These are phyloP conservation scores for Anoplophora glabripennis DNA, from an alignment of 1,140 invertebrate species.

Conservation along the genomic window DNA sequence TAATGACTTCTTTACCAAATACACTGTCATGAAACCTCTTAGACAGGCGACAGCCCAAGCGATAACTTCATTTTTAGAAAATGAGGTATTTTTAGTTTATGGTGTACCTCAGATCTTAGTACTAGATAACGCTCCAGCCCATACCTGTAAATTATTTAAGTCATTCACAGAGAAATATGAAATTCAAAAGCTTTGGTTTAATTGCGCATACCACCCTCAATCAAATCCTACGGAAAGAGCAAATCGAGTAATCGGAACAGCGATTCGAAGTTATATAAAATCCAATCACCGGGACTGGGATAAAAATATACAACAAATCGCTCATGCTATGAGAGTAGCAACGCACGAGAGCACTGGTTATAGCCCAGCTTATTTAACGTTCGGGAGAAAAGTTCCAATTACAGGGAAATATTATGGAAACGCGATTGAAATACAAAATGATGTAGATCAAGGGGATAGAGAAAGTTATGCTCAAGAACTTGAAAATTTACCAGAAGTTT, in stretches of 20 bases:
- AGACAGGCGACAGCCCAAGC: too few relatives aligned
- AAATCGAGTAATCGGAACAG: constrained; percentile 23
- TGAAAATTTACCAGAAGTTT: background rate
- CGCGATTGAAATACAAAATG: background rate
- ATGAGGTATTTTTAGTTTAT: too few relatives aligned
- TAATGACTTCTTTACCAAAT: too few relatives aligned
- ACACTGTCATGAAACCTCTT: too few relatives aligned
- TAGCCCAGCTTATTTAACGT: constrained; percentile 15
- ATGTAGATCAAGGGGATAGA: too few relatives aligned
- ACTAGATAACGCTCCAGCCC: constrained; percentile 35
- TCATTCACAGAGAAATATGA: constrained; percentile 14
- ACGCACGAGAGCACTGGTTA: constrained; percentile 20
- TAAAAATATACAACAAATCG: too few relatives aligned
- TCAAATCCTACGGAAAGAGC: constrained; percentile 26
- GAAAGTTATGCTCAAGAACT: background rate
- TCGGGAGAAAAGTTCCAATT: too few relatives aligned
- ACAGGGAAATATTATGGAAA: constrained; percentile 5
- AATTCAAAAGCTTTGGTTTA: constrained; percentile 22
- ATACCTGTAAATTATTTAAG: constrained; percentile 27
- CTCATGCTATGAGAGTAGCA: constrained; percentile 8
- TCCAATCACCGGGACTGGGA: constrained; percentile 28
- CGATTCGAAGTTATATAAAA: constrained; percentile 17
- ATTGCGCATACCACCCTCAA: constrained; percentile 18
- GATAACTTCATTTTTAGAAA: too few relatives aligned
- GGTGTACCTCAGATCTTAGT: constrained; percentile 14